These are phyloP conservation scores for Aethina tumida DNA, from an alignment of 1,140 invertebrate genomes.

Conservation along the genomic window DNA sequence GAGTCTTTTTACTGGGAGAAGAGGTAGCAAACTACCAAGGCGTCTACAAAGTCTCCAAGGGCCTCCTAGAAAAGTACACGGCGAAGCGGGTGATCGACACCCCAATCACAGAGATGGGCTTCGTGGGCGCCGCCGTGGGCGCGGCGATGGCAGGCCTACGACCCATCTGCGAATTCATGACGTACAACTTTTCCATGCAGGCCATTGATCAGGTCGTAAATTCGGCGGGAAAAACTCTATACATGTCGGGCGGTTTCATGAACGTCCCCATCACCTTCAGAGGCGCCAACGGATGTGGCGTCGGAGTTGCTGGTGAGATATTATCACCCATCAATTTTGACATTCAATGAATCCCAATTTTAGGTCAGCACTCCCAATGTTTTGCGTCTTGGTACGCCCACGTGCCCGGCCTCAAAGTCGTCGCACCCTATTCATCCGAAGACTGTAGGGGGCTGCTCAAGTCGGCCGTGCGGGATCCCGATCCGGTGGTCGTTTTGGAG, in stretches of 20 bases:
- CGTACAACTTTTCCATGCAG: constrained; percentile 99
- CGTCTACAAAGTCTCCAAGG: constrained; percentile 90
- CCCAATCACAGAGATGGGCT: constrained; percentile 97
- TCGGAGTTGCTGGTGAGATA: constrained; percentile 90
- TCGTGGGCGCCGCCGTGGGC: constrained; percentile 89
- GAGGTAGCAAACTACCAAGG: constrained; percentile 99
- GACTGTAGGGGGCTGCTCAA: constrained; percentile 92
- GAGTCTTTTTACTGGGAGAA: constrained; percentile 90
- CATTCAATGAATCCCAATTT: too few species aligned
- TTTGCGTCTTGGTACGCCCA: constrained; percentile 96
- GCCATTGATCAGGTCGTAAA: constrained; percentile 99
- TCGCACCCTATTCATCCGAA: constrained; percentile 87
- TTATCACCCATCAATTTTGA: too few species aligned
- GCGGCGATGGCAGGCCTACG: constrained; percentile 91
- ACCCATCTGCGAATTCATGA: constrained; percentile 99
- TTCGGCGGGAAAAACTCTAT: constrained; percentile 97
- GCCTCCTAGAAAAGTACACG: constrained; percentile 97
- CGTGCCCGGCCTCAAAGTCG: constrained; percentile 89
- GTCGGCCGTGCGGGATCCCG: constrained; percentile 87
- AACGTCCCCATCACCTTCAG: constrained; percentile 97
- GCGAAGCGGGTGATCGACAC: constrained; percentile 96
- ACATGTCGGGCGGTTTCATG: constrained; percentile 94
- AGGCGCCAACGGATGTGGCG: constrained; percentile 94
- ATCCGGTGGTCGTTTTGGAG: constrained; percentile 93
- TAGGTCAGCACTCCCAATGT: constrained; percentile 99